Base-by-base conservation (phyloP, 2,888 invertebrate species). In the Keiferia lycopersicella region DNA sequence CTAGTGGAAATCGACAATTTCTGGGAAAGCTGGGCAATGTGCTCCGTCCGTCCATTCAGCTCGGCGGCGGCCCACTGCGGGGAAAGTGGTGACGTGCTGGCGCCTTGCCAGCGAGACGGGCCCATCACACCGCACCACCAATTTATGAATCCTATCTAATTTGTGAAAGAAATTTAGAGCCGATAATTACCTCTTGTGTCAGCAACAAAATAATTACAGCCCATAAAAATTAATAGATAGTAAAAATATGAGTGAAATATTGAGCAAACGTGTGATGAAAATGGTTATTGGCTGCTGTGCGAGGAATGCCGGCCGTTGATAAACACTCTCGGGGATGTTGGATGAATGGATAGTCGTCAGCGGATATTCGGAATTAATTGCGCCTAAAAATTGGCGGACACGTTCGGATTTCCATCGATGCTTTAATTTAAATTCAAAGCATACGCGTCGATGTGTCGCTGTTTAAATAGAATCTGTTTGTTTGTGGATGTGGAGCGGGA, bases 371-470 rank as follows among this genome's bases (percentile, higher is more conserved):
- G 48, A 69, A 67, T 74, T 78, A 80, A 81, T 81, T 77, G 68
- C 64, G 69, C 72, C 62, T 67, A 76, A 79, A 82, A 79, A 80
- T 81, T 79, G 72, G 71, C 67, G 69, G 73, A 71, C 78, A 81
- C 79, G 80, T 76, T 84, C 83, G 77, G 80, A 83, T 86, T 82
- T 81, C 71, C 73, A 79, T 78, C 75, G 75, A 76, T 76, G 77
- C 80, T 85, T 81, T 84, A 81, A 86, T 88, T 87, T 82, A 82
- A 83, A 87, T 88, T 87, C 86, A 83, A 83, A 83, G 82, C 85
- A 82, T 78, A 84, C 81, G 80, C 74, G 70, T 70, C 76, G 81
- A 82, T 82, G 86, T 86, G 86, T 86, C 79, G 83, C 78, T 80
- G 85, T 86, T 82, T 85, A 84, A 88, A 84, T 84, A 83, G 79